phyloP scores from a whole-genome alignment of 2,797 vertebrate species.

The Ciconia nigra region DNA sequence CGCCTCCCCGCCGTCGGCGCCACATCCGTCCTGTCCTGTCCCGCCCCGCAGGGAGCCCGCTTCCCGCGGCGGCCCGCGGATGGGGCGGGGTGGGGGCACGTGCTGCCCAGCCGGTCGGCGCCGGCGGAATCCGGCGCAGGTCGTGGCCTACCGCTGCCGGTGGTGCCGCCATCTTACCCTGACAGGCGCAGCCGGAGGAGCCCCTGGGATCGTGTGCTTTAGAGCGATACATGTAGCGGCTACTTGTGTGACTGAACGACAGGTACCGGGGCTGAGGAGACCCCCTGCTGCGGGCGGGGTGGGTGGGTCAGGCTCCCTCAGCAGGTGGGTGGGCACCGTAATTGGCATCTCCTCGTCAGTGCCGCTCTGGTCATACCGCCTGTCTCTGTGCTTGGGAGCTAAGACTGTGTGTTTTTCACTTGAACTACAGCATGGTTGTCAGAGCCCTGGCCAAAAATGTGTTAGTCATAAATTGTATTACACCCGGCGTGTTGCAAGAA shows the following conservation, averaged over 20 bases:
- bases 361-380: rapidly evolving
- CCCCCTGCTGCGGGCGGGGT: background rate
- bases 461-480: too few species aligned
- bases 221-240: rapidly evolving
- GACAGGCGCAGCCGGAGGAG: rapidly evolving
- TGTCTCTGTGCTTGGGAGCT: background rate
- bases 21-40: background rate
- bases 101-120: rapidly evolving
- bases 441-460: background rate
- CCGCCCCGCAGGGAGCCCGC: background rate
- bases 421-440: background rate
- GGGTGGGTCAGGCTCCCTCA: background rate
- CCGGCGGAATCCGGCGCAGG: rapidly evolving
- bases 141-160: background rate
- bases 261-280: background rate
- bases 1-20: background rate
- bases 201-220: rapidly evolving
- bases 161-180: rapidly evolving
- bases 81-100: background rate
- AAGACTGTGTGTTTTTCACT: too few species aligned
- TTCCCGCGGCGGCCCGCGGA: too few species aligned
- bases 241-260: rapidly evolving
- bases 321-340: too few species aligned
- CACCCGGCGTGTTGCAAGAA: rapidly evolving
- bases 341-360: too few species aligned